Percentiles rank a stretch among this genome's conserved stretches.
Evolutionary conservation across 2,113 vertebrate genomes (phyloP).

Genomic region (Argyrosomus japonicus): DNA sequence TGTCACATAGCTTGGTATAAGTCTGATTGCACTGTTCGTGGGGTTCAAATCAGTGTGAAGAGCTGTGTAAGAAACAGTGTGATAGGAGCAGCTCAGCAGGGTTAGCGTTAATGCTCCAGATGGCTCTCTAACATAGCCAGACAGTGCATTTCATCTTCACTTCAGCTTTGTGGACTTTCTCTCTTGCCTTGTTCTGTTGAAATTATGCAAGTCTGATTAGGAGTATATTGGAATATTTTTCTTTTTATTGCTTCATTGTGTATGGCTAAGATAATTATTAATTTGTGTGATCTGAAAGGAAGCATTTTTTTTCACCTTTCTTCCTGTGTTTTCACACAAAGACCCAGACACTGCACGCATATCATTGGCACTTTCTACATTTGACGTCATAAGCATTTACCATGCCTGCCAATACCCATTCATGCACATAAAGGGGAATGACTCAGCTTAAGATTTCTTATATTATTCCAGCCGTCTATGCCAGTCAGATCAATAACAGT

Average conservation of each 20-base stretch:
- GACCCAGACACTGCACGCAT: conserved; percentile 33
- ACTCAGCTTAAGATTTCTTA: conserved; percentile 53
- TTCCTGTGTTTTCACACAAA: conserved; percentile 10
- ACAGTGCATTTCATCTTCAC: conserved; percentile 48
- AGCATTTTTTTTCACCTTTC: neutral
- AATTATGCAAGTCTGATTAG: conserved; percentile 5
- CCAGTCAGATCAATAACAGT: conserved; percentile 61
- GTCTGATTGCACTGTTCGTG: conserved; percentile 57
- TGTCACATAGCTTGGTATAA: conserved; percentile 39
- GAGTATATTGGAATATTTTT: neutral
- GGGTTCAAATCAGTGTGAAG: conserved; percentile 60
- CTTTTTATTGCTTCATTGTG: conserved; percentile 12
- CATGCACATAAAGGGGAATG: conserved; percentile 60
- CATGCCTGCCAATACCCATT: conserved; percentile 48
- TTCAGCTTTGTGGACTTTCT: conserved; percentile 40
- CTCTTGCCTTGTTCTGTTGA: conserved; percentile 1
- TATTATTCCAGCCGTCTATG: conserved; percentile 39
- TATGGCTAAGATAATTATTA: conserved; percentile 51
- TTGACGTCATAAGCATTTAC: conserved; percentile 58
- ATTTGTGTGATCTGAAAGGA: conserved; percentile 34
- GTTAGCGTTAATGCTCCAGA: conserved; percentile 75
- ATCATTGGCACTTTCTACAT: conserved; percentile 44
- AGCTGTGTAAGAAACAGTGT: conserved; percentile 69
- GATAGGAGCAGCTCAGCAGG: conserved; percentile 74
- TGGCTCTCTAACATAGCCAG: conserved; percentile 78